Evolutionary conservation across 2,888 invertebrate genomes (phyloP), one percentile per base, ranked within the genome.

Genomic region (Agrotis ipsilon): DNA sequence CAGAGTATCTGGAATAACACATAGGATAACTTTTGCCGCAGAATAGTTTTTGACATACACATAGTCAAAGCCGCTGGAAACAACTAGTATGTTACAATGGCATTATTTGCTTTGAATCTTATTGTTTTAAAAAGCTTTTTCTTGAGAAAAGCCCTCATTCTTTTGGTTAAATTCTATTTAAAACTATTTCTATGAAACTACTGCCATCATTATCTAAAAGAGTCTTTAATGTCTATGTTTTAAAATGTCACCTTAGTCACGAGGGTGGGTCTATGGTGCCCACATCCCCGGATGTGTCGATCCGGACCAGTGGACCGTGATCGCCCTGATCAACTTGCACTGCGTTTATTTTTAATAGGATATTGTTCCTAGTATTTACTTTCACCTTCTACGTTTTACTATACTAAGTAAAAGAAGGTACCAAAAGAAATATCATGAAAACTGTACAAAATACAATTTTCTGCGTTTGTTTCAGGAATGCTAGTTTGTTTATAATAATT

Each of bases 271-370:
- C 68, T 60, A 62, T 13, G 62, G 69, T 70, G 72, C 78, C 64
- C 70, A 57, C 82, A 80, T 82, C 86, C 83, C 92, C 93, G 94
- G 93, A 93, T 92, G 90, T 87, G 87, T 84, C 77, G 84, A 87
- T 88, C 78, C 88, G 82, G 85, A 59, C 84, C 92, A 90, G 72
- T 88, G 88, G 90, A 91, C 90, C 93, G 90, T 90, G 87, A 83
- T 81, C 80, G 74, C 87, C 91, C 90, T 90, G 90, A 85, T 84
- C 84, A 83, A 83, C 85, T 86, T 86, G 66, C 82, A 72, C 72
- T 70, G 70, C 73, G 62, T 66, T 85, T 88, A 87, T 89, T 90
- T 91, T 89, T 88, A 82, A 87, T 87, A 87, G 84, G 70, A 82
- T 80, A 61, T 67, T 67, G 60, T 72, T 68, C 52, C n/a, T 77